Evolutionary conservation across 2,888 invertebrate species (phyloP).

Genomic region (Chloromyia formosa): DNA sequence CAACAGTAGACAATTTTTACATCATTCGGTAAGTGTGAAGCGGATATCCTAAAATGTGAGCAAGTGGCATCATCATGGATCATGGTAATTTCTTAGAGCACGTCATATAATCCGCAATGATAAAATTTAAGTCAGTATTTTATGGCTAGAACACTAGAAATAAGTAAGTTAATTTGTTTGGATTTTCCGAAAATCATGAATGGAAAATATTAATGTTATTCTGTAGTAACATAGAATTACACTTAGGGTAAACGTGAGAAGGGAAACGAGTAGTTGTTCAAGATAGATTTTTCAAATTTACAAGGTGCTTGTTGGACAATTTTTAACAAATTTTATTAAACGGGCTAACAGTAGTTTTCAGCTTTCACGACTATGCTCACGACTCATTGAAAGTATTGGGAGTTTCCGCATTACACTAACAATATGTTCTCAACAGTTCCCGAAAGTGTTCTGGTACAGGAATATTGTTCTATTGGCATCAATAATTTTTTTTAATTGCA

Average conservation of each 20-base stretch:
- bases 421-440: no score
- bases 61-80: constrained; percentile 8
- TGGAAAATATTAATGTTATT: constrained; percentile 29
- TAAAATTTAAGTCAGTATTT: constrained; percentile 40
- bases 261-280: neutral
- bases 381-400: no score
- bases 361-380: no score
- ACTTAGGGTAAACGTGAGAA: constrained; percentile 3
- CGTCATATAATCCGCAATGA: constrained; percentile 6
- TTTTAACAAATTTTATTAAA: no score
- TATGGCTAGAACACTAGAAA: constrained; percentile 23
- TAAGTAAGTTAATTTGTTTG: constrained; percentile 26
- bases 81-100: neutral
- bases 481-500: no score
- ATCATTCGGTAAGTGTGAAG: neutral
- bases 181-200: neutral
- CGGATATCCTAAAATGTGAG: neutral
- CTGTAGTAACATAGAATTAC: constrained; percentile 16
- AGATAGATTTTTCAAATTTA: neutral
- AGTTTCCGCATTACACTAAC: no score
- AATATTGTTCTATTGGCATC: no score
- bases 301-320: no score
- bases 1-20: constrained; percentile 34
- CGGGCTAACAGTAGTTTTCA: no score
- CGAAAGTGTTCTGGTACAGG: no score